Conservation (phyloP, 2,113 vertebrate species). For the Silurus meridionalis region DNA sequence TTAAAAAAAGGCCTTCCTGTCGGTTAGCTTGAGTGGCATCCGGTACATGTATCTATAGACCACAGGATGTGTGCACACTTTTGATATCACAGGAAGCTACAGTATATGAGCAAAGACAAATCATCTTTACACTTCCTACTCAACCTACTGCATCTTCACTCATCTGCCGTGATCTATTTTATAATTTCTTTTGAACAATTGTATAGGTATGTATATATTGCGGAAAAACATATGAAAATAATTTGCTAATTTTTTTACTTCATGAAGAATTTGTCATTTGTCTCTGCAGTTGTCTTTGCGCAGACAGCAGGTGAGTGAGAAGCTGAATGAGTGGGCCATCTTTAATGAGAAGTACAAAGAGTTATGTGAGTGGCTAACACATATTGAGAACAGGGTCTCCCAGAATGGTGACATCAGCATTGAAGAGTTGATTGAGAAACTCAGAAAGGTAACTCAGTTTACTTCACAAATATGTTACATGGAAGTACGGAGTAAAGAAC, state of each 20-base stretch:
- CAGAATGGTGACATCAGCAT: conserved; percentile 96
- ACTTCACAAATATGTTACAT: too few relatives aligned
- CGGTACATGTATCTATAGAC: conserved; percentile 56
- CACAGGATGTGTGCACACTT: conserved; percentile 65
- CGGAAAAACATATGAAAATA: background rate
- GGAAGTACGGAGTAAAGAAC: background rate
- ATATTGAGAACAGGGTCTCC: conserved; percentile 95
- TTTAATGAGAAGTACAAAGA: conserved; percentile 95
- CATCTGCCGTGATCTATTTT: background rate
- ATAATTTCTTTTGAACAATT: background rate
- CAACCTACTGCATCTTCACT: background rate
- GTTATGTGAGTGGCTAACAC: conserved; percentile 93
- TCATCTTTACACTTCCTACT: background rate
- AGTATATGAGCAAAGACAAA: too few relatives aligned
- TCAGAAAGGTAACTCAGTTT: conserved; percentile 82
- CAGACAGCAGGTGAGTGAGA: conserved; percentile 85
- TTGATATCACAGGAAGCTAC: conserved; percentile 6
- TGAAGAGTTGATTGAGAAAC: conserved; percentile 97
- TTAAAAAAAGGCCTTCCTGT: conserved; percentile 44
- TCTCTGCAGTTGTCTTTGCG: conserved; percentile 82
- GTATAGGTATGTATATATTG: conserved; percentile 17
- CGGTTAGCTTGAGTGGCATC: conserved; percentile 55
- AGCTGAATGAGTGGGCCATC: conserved; percentile 90
- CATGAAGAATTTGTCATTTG: background rate
- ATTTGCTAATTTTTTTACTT: background rate